Evolutionary conservation across 1,140 invertebrate species (phyloP), one percentile per base, ranked within the genome.

Genomic region (Cyclina sinensis): DNA sequence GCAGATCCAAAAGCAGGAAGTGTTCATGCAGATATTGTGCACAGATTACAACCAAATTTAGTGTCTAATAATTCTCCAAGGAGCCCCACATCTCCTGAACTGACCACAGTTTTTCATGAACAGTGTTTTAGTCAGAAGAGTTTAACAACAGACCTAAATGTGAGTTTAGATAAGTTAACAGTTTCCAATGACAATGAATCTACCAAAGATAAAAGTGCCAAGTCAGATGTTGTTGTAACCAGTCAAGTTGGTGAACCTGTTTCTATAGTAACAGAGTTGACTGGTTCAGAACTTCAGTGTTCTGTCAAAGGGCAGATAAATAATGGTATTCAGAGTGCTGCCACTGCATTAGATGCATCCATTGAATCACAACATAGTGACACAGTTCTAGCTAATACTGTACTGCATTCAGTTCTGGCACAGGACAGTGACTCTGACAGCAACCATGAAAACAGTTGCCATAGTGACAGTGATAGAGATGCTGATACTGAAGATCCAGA

Each of bases 341-440:
- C 27, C 30, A 21, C 32, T 70, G 9, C 65, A 70, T n/a, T 14
- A 21, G 35, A 70, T 43, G 43, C 14, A 43, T 39, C 65, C 1
- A n/a, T 9, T 35, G 65, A 35, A 21, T 37, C 65, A 27, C 21
- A 37, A n/a, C 65, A 39, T 37, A 70, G 27, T 70, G 32, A 70
- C 16, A 1, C 21, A 35, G 24, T 70, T 70, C 62, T 84, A 62
- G 65, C 83, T 30, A n/a, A 39, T 65, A 54, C 48, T 57, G 37
- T 16, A 32, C 76, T 76, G 30, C 32, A 86, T 39, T 54, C 21
- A 51, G 73, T 90, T 78, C 82, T 68, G 65, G 76, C 84, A 48
- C 78, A 89, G 37, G 87, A 90, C 3, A 88, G 89, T 62, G 88
- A 89, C 57, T 54, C n/a, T 79, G 86, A 70, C 62, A 81, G 51